Evolutionary conservation across 2,113 vertebrate genomes (phyloP).

Genomic region (Danio rerio): GRCz12tu NC_133191.1:54102001-54102500

Average conservation of each 20-base stretch:
- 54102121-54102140: neutral
- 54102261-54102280: neutral
- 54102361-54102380: constrained; percentile 21
- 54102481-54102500: too few relatives aligned
- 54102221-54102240: neutral
- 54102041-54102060: neutral
- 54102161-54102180: neutral
- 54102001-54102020: neutral
- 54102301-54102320: constrained; percentile 14
- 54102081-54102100: neutral
- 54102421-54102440: neutral
- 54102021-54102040: neutral
- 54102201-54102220: too few relatives aligned
- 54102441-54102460: neutral
- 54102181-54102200: neutral
- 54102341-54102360: constrained; percentile 26
- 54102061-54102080: neutral
- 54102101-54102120: neutral
- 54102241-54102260: neutral
- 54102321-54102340: constrained; percentile 10
- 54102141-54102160: neutral
- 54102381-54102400: constrained; percentile 17
- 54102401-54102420: neutral
- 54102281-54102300: neutral
- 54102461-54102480: neutral